phyloP scores from a whole-genome alignment of 2,888 invertebrate species.

The Anticlea derivata region DNA sequence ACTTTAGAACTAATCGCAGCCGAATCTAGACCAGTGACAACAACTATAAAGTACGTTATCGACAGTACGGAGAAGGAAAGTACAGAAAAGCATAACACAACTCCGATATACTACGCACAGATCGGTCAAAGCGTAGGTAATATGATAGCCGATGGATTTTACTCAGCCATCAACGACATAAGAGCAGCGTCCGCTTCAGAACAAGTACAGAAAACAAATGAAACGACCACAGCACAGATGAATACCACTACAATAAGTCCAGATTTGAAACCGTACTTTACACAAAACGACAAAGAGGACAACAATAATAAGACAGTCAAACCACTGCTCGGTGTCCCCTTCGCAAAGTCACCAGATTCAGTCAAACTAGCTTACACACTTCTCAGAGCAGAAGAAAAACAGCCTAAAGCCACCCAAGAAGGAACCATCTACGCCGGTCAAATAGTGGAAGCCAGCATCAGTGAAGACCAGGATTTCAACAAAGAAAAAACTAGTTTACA shows the following conservation, averaged over 20 bases:
- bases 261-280: slow-evolving; percentile 53
- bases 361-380: slow-evolving; percentile 71
- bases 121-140: slow-evolving; percentile 68
- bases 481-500: slow-evolving; percentile 61
- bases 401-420: slow-evolving; percentile 59
- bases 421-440: slow-evolving; percentile 71
- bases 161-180: slow-evolving; percentile 85
- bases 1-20: slow-evolving; percentile 52
- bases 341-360: slow-evolving; percentile 63
- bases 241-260: slow-evolving; percentile 52
- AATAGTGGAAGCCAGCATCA: slow-evolving; percentile 71
- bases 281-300: slow-evolving; percentile 50
- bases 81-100: slow-evolving; percentile 45
- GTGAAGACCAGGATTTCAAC: slow-evolving; percentile 71
- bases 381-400: slow-evolving; percentile 60
- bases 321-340: slow-evolving; percentile 62
- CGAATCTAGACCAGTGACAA: slow-evolving; percentile 58
- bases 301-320: slow-evolving; percentile 57
- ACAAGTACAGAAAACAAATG: slow-evolving; percentile 83
- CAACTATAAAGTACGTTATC: slow-evolving; percentile 60
- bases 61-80: slow-evolving; percentile 53
- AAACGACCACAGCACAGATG: slow-evolving; percentile 50
- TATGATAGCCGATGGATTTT: slow-evolving; percentile 73
- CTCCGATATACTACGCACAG: slow-evolving; percentile 78
- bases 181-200: slow-evolving; percentile 85